Percentiles rank a stretch among this genome's conserved stretches.
Conservation (phyloP, 2,888 invertebrate species). For the Candidula unifasciata region DNA sequence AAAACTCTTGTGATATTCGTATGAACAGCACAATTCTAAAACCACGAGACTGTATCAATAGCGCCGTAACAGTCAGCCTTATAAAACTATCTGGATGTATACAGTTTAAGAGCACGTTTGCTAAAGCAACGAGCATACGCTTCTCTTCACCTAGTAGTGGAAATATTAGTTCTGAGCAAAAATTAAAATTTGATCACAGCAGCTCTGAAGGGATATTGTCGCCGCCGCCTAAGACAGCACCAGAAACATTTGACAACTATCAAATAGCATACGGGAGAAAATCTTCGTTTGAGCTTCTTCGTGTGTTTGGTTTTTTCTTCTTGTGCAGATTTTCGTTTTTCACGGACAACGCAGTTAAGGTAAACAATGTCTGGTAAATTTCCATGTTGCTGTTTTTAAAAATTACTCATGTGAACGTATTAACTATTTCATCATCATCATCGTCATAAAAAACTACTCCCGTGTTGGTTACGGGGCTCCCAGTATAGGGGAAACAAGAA, state of each 20-base stretch:
- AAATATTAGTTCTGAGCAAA: not conserved
- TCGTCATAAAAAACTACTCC: not conserved
- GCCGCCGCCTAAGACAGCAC: not conserved
- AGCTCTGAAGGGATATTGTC: too few relatives aligned
- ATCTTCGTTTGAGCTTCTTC: conserved; percentile 21
- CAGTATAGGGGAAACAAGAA: too few relatives aligned
- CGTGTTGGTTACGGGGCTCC: too few relatives aligned
- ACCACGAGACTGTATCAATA: not conserved
- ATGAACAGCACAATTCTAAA: not conserved
- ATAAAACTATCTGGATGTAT: not conserved
- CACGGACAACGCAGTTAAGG: conserved; percentile 39
- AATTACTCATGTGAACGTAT: not conserved
- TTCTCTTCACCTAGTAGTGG: not conserved
- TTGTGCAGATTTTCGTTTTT: conserved; percentile 33
- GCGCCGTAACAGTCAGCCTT: not conserved
- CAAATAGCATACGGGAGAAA: conserved; percentile 33
- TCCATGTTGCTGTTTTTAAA: conserved; percentile 23
- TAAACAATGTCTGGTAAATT: conserved; percentile 16
- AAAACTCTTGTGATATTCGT: too few relatives aligned
- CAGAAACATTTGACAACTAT: conserved; percentile 29
- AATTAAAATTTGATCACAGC: too few relatives aligned
- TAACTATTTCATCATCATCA: not conserved
- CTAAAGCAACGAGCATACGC: not conserved
- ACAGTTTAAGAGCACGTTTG: not conserved
- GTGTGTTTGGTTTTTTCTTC: conserved; percentile 5